Conservation (phyloP, 2,888 invertebrate genomes). For the Nineta flava region DNA sequence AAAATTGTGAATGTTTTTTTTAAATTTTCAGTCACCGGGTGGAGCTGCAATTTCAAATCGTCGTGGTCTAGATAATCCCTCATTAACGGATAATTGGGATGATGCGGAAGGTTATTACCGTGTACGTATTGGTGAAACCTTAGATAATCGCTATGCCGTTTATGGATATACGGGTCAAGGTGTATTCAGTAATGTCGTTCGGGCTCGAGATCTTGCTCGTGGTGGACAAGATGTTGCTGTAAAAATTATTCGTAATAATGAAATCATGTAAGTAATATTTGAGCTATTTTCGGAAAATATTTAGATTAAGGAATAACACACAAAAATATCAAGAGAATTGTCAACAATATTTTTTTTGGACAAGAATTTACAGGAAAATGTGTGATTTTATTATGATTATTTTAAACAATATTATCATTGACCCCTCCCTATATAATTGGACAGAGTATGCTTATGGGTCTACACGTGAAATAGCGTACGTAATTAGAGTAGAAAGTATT, state of each 20-base stretch:
- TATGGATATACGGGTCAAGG: constrained; percentile 98
- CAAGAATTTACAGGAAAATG: too few species aligned
- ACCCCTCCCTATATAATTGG: too few species aligned
- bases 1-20: too few species aligned
- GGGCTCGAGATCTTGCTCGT: constrained; percentile 80
- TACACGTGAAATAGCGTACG: too few species aligned
- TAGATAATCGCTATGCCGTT: constrained; percentile 85
- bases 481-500: too few species aligned
- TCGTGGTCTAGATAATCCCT: constrained; percentile 63
- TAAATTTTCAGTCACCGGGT: constrained; percentile 49
- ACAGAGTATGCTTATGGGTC: too few species aligned
- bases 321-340: too few species aligned
- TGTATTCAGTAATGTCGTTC: constrained; percentile 93
- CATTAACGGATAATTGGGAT: constrained; percentile 97
- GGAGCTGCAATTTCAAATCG: constrained; percentile 32
- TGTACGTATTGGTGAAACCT: constrained; percentile 84
- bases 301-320: too few species aligned
- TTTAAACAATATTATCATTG: too few species aligned
- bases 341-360: too few species aligned
- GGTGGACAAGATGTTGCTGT: constrained; percentile 86
- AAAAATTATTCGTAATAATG: constrained; percentile 97
- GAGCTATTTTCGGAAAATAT: constrained; percentile 2
- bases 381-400: too few species aligned
- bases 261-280: constrained; percentile 74
- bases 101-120: constrained; percentile 98